Conservation (phyloP, 2,797 vertebrate genomes). For the Oreochromis grahami region DNA sequence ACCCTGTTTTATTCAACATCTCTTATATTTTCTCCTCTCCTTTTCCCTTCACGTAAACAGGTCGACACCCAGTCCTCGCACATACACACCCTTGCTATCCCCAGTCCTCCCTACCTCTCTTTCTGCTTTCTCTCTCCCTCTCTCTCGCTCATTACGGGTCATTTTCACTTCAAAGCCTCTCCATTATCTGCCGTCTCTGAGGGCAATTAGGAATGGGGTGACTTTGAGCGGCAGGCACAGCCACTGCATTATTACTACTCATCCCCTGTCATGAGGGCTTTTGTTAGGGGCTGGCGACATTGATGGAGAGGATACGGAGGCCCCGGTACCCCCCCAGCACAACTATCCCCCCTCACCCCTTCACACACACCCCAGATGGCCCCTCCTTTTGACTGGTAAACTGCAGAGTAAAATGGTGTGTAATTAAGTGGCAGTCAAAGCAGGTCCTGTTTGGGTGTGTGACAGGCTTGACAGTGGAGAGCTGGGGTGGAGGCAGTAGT, state of each 20-base stretch:
- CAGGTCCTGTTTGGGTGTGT: slow-evolving; percentile 85
- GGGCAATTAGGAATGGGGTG: slow-evolving; percentile 91
- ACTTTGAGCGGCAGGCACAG: slow-evolving; percentile 86
- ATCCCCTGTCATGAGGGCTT: slow-evolving; percentile 83
- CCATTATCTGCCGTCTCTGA: slow-evolving; percentile 90
- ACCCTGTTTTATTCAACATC: not conserved
- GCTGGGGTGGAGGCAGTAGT: slow-evolving; percentile 52
- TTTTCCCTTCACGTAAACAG: slow-evolving; percentile 61
- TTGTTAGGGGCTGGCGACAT: slow-evolving; percentile 80
- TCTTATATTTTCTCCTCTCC: not conserved
- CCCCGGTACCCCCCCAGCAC: not conserved
- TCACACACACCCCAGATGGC: slow-evolving; percentile 55
- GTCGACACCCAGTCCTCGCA: slow-evolving; percentile 65
- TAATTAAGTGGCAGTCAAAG: slow-evolving; percentile 94
- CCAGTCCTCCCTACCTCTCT: slow-evolving; percentile 3
- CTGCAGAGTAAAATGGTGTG: slow-evolving; percentile 87
- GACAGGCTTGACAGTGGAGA: slow-evolving; percentile 76
- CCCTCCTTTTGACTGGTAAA: slow-evolving; percentile 86
- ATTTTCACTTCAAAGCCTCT: slow-evolving; percentile 89
- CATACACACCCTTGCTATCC: not conserved
- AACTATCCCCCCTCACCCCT: not conserved
- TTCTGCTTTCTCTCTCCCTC: slow-evolving; percentile 24
- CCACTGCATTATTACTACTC: slow-evolving; percentile 84
- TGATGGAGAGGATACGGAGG: slow-evolving; percentile 85
- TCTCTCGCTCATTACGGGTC: slow-evolving; percentile 81